Conservation (phyloP, 2,113 vertebrate genomes). For the Amia ocellicauda region DNA sequence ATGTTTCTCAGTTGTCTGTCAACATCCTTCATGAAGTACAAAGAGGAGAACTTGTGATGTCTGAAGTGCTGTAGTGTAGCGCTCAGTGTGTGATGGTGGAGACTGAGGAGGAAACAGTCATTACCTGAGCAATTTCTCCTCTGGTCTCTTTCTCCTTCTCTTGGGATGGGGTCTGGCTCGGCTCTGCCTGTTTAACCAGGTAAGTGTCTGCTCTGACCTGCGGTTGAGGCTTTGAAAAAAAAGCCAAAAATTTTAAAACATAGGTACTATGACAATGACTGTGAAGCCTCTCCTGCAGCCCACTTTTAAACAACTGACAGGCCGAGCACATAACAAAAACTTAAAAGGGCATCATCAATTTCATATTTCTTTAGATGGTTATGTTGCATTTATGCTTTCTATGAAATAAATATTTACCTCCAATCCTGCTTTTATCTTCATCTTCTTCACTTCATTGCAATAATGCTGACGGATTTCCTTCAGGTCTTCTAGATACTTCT, state of each 20-base stretch:
- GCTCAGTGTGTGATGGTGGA: not conserved
- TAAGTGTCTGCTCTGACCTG: conserved; percentile 56
- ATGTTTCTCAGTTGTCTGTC: conserved; percentile 58
- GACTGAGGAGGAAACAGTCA: not conserved
- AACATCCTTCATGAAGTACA: conserved; percentile 50
- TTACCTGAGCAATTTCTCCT: conserved; percentile 52
- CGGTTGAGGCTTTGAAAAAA: conserved; percentile 21
- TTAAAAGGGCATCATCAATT: too few species aligned
- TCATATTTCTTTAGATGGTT: too few species aligned
- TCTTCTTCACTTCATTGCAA: conserved; percentile 67
- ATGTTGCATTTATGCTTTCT: too few species aligned
- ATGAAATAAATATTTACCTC: conserved; percentile 72
- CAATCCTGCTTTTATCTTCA: conserved; percentile 61
- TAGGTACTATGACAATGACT: too few species aligned
- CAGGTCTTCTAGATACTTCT: conserved; percentile 82
- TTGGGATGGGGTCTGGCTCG: conserved; percentile 28
- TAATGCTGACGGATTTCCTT: conserved; percentile 80
- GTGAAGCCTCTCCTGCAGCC: too few species aligned
- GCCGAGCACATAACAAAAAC: too few species aligned
- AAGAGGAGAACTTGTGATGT: conserved; percentile 5
- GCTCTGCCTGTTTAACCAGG: conserved; percentile 55
- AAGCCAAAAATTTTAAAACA: not conserved
- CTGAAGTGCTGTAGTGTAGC: too few species aligned
- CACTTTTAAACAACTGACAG: too few species aligned
- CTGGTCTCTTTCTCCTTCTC: not conserved